Evolutionary conservation across 2,888 invertebrate species (phyloP).

Genomic region (Ophioninae sp.): DNA sequence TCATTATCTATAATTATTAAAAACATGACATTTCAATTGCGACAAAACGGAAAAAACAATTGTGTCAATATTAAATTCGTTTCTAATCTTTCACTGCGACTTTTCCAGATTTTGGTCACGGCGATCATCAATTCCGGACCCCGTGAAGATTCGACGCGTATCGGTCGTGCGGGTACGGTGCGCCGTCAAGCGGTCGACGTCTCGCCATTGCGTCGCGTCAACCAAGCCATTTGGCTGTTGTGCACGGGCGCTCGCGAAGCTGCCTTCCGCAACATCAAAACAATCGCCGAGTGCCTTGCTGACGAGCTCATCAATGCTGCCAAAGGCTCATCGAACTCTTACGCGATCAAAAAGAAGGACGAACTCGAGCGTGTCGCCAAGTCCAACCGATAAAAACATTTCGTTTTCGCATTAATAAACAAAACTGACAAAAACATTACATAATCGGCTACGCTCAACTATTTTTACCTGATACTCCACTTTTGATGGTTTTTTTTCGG

Average conservation of each 20-base stretch:
- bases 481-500: neutral
- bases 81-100: neutral
- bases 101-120: conserved; percentile 91
- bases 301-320: conserved; percentile 99
- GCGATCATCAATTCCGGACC: conserved; percentile 99
- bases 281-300: conserved; percentile 99
- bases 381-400: conserved; percentile 96
- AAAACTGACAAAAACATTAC: conserved; percentile 65
- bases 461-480: neutral
- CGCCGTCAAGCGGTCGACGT: conserved; percentile 99
- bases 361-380: conserved; percentile 99
- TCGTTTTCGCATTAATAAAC: conserved; percentile 64
- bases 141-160: conserved; percentile 99
- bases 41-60: neutral
- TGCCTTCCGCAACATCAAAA: conserved; percentile 99
- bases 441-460: conserved; percentile 49
- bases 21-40: neutral
- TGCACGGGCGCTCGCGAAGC: conserved; percentile 99
- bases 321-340: conserved; percentile 99
- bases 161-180: conserved; percentile 99
- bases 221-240: conserved; percentile 99
- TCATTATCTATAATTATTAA: neutral
- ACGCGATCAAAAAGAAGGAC: conserved; percentile 99
- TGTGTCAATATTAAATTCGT: neutral
- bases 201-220: conserved; percentile 98